Percentiles rank a stretch among this genome's conserved stretches.
Conservation (phyloP, 2,113 vertebrate species). For the Laticauda colubrina region DNA sequence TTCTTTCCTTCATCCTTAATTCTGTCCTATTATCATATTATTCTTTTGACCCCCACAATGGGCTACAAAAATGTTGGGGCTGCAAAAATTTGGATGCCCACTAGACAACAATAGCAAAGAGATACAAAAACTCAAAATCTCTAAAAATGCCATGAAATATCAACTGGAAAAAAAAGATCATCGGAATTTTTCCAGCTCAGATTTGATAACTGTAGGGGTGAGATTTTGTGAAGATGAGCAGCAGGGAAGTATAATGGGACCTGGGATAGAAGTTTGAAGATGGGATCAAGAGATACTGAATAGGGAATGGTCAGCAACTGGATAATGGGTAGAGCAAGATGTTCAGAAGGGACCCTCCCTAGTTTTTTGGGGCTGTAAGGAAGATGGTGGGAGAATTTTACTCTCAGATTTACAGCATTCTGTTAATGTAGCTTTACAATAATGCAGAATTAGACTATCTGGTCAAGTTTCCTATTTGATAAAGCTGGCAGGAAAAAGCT, state of each 20-base stretch:
- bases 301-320: neutral
- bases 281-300: no score
- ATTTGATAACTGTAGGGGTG: neutral
- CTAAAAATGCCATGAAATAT: neutral
- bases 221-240: neutral
- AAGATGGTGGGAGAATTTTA: neutral
- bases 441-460: neutral
- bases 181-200: neutral
- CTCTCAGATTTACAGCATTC: neutral
- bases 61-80: neutral
- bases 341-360: neutral
- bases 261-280: no score
- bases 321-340: neutral
- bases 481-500: neutral
- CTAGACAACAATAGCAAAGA: neutral
- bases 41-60: neutral
- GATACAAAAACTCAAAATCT: neutral
- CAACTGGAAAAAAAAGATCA: neutral
- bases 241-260: neutral
- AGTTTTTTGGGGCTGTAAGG: neutral
- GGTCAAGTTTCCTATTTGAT: neutral
- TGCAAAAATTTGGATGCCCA: neutral
- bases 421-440: neutral
- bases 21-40: neutral
- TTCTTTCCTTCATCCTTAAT: neutral